Percentiles rank a stretch among this genome's conserved stretches.
phyloP scores from a whole-genome alignment of 2,797 vertebrate species.

The Apogon talboti region DNA sequence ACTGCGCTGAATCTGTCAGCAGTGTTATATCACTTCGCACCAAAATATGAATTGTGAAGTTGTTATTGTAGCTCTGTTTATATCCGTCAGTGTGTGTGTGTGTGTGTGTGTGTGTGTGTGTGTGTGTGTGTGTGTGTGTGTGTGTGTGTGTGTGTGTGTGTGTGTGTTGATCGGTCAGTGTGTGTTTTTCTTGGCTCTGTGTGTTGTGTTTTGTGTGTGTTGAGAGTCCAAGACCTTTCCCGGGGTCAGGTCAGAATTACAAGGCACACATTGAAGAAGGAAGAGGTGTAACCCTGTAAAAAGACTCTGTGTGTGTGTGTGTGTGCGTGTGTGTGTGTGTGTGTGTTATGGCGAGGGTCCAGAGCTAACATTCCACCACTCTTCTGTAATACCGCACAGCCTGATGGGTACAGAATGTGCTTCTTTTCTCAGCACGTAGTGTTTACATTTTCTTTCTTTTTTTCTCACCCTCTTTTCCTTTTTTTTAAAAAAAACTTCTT shows the following conservation, averaged over 20 bases:
- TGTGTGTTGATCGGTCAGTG: too few relatives aligned
- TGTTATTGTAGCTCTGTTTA: conserved; percentile 19
- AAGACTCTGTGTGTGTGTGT: conserved; percentile 30
- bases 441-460: conserved; percentile 64
- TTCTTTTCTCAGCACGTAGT: conserved; percentile 68
- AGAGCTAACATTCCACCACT: conserved; percentile 81
- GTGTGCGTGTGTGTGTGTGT: conserved; percentile 56
- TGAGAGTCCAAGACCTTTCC: conserved; percentile 29
- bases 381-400: conserved; percentile 76
- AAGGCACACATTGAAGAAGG: conserved; percentile 55
- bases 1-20: background rate
- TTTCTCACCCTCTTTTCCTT: conserved; percentile 32
- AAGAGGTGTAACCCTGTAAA: conserved; percentile 60
- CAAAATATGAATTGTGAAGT: conserved; percentile 3
- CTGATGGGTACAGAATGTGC: conserved; percentile 82
- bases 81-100: conserved; percentile 6
- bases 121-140: conserved; percentile 16
- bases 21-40: background rate
- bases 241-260: conserved; percentile 51
- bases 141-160: conserved; percentile 23
- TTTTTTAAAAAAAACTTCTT: conserved; percentile 22
- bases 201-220: conserved; percentile 26
- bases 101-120: conserved; percentile 1
- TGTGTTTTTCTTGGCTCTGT: conserved; percentile 25
- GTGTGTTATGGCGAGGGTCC: conserved; percentile 72